Conservation (phyloP, 1,140 invertebrate genomes). For the Diachasmimorpha longicaudata region DNA sequence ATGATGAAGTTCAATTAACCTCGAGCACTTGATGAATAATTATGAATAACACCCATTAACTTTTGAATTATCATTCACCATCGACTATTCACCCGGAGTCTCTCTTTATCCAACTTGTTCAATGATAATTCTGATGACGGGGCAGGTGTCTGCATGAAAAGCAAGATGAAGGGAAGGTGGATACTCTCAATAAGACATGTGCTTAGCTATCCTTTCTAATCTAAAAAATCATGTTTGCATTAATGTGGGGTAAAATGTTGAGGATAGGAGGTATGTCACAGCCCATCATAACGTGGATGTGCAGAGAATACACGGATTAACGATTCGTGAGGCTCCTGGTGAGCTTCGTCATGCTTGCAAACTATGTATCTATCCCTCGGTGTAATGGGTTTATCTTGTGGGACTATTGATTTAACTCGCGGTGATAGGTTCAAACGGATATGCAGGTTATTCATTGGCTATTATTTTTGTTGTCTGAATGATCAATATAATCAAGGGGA, state of each 20-base stretch:
- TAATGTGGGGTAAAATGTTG: background rate
- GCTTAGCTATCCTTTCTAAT: conserved; percentile 17
- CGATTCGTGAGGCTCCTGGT: conserved; percentile 37
- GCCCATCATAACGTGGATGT: conserved; percentile 21
- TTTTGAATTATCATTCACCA: background rate
- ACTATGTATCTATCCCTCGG: conserved; percentile 32
- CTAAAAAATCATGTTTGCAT: no score
- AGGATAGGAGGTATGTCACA: background rate
- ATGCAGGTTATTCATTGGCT: no score
- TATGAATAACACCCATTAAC: background rate
- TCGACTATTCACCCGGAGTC: background rate
- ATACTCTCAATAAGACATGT: conserved; percentile 41
- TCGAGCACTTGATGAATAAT: background rate
- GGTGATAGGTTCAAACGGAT: no score
- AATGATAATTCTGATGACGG: conserved; percentile 42
- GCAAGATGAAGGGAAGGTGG: conserved; percentile 23
- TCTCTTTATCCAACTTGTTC: conserved; percentile 6
- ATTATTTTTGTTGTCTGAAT: no score
- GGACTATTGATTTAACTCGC: background rate
- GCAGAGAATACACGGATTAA: conserved; percentile 38
- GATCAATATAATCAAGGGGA: no score
- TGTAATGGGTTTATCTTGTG: background rate
- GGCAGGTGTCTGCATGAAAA: conserved; percentile 46
- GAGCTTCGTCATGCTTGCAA: conserved; percentile 48
- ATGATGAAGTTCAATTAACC: background rate